Evolutionary conservation across 37 sponge, comb jelly and placozoan species (phyloP).

Genomic region (Oscarella lobularis): DNA sequence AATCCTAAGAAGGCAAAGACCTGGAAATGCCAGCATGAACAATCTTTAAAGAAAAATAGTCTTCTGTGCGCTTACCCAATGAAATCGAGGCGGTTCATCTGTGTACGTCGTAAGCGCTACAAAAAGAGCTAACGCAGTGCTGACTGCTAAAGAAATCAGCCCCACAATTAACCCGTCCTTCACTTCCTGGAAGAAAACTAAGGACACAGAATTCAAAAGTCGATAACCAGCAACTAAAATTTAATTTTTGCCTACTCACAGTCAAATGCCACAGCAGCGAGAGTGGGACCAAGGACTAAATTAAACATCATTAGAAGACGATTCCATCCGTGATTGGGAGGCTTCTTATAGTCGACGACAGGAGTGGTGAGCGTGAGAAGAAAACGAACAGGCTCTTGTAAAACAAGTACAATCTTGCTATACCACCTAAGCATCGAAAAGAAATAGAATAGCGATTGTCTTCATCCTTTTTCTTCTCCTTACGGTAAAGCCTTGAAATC

Average conservation of each 20-base stretch:
- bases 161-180: not conserved
- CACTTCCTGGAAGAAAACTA: not conserved
- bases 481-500: not conserved
- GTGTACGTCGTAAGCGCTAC: not conserved
- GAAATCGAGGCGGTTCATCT: not conserved
- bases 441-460: too few species aligned
- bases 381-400: not conserved
- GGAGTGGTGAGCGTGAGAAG: not conserved
- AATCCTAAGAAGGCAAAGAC: slow-evolving; percentile 2
- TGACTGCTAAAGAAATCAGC: not conserved
- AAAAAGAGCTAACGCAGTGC: not conserved
- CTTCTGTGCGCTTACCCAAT: slow-evolving; percentile 2
- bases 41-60: too few species aligned
- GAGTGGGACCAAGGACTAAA: not conserved
- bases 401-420: not conserved
- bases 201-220: not conserved
- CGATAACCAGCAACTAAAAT: not conserved
- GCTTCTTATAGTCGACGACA: not conserved
- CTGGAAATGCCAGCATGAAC: not conserved
- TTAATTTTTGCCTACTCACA: not conserved
- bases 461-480: too few species aligned
- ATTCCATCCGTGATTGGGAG: not conserved
- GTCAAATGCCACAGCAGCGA: slow-evolving; percentile 1
- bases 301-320: not conserved
- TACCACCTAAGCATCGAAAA: too few species aligned